Conservation (phyloP, 2,113 vertebrate species). For the Ceratotherium simum region DNA sequence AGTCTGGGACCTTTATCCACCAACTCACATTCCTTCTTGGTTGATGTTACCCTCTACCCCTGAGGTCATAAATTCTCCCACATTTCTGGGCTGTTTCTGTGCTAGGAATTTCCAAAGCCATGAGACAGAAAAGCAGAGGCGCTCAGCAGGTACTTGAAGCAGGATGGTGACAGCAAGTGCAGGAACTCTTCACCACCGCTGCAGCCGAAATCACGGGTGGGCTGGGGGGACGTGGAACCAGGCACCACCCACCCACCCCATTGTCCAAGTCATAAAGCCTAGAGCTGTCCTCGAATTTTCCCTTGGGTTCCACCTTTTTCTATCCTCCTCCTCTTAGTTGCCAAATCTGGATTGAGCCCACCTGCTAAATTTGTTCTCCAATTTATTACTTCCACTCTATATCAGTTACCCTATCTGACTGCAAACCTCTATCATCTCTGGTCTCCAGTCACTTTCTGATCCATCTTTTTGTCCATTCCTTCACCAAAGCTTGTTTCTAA, state of each 20-base stretch:
- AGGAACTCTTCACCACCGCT: background rate
- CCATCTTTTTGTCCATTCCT: background rate
- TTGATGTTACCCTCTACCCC: too few relatives aligned
- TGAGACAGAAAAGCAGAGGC: background rate
- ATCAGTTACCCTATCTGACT: background rate
- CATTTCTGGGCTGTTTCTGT: background rate
- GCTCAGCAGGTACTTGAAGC: background rate
- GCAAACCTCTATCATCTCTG: background rate
- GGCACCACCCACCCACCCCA: background rate
- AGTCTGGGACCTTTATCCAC: background rate
- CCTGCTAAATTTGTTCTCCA: background rate
- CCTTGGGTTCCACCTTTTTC: background rate
- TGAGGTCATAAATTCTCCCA: background rate
- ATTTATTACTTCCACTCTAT: background rate
- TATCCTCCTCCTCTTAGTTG: background rate
- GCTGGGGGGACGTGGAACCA: background rate
- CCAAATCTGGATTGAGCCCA: background rate
- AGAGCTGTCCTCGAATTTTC: background rate
- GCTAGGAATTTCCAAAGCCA: background rate
- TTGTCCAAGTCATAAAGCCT: background rate
- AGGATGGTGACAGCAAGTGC: background rate
- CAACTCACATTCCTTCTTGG: background rate
- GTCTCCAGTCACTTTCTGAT: background rate
- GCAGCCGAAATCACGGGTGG: background rate
- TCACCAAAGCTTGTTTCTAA: background rate